These are phyloP conservation scores for Eurytoma californica DNA, from an alignment of 2,888 invertebrate species.

Conservation along the genomic window DNA sequence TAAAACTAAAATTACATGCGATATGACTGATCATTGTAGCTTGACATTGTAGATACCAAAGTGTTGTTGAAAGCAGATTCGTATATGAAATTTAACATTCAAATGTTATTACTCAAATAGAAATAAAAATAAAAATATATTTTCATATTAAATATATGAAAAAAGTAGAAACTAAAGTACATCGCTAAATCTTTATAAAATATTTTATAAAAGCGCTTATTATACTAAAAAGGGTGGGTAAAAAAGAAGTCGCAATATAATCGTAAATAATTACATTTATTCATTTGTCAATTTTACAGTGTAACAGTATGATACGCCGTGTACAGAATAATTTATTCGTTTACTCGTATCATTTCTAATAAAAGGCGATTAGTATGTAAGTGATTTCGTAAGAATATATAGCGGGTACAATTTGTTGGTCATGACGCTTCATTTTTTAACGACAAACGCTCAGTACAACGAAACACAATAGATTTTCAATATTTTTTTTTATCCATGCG, in stretches of 20 bases:
- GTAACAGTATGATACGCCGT: slow-evolving; percentile 70
- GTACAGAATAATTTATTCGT: slow-evolving; percentile 69
- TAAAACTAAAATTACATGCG: neutral
- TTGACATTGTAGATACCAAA: too few relatives aligned
- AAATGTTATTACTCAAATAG: too few relatives aligned
- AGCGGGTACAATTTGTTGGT: slow-evolving; percentile 62
- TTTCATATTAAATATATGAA: too few relatives aligned
- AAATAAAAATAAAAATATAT: too few relatives aligned
- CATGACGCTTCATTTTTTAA: slow-evolving; percentile 59
- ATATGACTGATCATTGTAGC: neutral
- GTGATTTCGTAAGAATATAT: slow-evolving; percentile 69
- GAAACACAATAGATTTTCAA: slow-evolving; percentile 34
- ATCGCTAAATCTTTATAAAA: too few relatives aligned
- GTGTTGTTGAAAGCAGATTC: too few relatives aligned
- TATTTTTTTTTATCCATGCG: slow-evolving; percentile 39
- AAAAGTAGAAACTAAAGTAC: too few relatives aligned
- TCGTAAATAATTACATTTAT: slow-evolving; percentile 58
- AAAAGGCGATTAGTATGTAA: slow-evolving; percentile 72
- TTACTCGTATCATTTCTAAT: slow-evolving; percentile 67
- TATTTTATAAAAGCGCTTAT: too few relatives aligned
- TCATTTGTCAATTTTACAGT: slow-evolving; percentile 58
- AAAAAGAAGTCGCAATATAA: slow-evolving; percentile 28
- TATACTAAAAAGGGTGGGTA: too few relatives aligned
- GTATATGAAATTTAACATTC: too few relatives aligned
- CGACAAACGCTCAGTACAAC: slow-evolving; percentile 53